phyloP scores from a whole-genome alignment of 2,113 vertebrate species.

The Menura novaehollandiae region DNA sequence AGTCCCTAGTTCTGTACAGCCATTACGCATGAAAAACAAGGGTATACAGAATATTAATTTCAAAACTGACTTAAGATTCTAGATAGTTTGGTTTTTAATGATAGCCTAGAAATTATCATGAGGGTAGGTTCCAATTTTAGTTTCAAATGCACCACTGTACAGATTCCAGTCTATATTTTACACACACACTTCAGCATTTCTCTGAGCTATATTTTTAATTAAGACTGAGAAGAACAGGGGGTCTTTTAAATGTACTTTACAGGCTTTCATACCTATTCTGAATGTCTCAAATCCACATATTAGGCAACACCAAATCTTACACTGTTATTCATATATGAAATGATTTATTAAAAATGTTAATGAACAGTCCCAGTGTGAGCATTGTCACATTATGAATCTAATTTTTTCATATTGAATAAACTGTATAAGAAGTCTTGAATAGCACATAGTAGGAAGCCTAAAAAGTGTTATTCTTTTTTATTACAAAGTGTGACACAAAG shows the following conservation, averaged over 20 bases:
- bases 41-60: not conserved
- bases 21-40: not conserved
- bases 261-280: not conserved
- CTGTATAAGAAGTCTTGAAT: not conserved
- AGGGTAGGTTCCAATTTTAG: not conserved
- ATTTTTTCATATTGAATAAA: not conserved
- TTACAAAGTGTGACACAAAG: not conserved
- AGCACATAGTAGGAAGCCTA: not conserved
- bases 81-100: not conserved
- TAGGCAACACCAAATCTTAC: not conserved
- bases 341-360: not conserved
- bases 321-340: not conserved
- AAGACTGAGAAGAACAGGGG: not conserved
- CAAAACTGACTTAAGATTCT: not conserved
- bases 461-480: not conserved
- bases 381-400: not conserved
- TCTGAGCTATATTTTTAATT: not conserved
- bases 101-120: not conserved
- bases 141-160: not conserved
- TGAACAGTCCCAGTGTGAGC: not conserved
- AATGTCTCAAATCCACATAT: not conserved
- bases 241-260: not conserved
- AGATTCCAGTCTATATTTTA: not conserved
- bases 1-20: not conserved
- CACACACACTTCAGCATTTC: not conserved